A percentile compares a stretch with the other conserved stretches of the same genome.
phyloP scores from a whole-genome alignment of 2,797 vertebrate genomes.

The Schizopygopsis pylzovi region DNA sequence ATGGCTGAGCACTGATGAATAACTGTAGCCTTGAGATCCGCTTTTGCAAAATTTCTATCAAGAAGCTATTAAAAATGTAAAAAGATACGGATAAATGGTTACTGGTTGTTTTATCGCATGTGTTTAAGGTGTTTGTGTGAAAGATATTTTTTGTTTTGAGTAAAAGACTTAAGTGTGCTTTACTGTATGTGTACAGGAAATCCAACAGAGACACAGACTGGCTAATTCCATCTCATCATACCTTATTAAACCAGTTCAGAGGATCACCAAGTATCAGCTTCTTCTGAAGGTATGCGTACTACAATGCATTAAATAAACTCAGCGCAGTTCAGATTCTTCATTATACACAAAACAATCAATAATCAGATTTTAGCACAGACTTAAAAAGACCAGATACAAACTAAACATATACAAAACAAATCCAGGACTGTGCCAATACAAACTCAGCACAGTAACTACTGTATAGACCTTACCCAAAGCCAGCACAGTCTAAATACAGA shows the following conservation, averaged over 20 bases:
- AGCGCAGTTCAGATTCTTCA: background rate
- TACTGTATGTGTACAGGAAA: slow-evolving; percentile 81
- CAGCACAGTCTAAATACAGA: too few relatives aligned
- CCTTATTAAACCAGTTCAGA: slow-evolving; percentile 98
- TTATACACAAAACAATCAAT: background rate
- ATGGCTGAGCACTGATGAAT: background rate
- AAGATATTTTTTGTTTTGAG: background rate
- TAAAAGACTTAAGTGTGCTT: background rate
- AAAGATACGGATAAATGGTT: background rate
- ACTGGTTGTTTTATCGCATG: background rate
- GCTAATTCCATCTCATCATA: slow-evolving; percentile 99
- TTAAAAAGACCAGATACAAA: background rate
- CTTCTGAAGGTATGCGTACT: slow-evolving; percentile 87
- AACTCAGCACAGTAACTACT: too few relatives aligned
- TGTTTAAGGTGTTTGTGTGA: background rate
- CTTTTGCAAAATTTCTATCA: slow-evolving; percentile 23
- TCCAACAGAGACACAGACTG: slow-evolving; percentile 93
- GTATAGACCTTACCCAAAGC: too few relatives aligned
- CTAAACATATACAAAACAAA: background rate
- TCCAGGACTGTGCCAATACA: too few relatives aligned
- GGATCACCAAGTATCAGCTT: slow-evolving; percentile 99
- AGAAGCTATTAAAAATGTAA: slow-evolving; percentile 1
- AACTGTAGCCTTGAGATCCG: background rate
- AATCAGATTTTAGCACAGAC: background rate
- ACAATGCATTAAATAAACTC: background rate